Evolutionary conservation across 2,113 vertebrate genomes (phyloP), one percentile per base, ranked within the genome.

Genomic region (Leptocoma aspasia): DNA sequence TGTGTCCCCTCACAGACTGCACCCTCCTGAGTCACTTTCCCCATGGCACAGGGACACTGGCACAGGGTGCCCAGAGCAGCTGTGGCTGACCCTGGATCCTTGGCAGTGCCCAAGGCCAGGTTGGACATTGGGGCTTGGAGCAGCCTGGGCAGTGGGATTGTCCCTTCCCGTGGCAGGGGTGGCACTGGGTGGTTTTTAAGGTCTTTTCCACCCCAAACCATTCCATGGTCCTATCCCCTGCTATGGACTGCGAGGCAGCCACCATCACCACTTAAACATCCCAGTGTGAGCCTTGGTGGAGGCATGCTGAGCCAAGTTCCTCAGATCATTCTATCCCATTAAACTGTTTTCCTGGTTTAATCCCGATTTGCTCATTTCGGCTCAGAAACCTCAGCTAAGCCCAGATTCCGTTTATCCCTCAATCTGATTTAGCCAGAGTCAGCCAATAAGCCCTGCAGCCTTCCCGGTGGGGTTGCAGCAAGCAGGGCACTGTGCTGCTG

Each of bases 401-500:
- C 78, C 82, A 23, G 87, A 75, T 90, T 47, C 27, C 19, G 3
- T 37, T 96, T 71, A 94, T 94, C 87, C 94, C 87, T 82, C 88
- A 90, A 93, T 85, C 70, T 82, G 76, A 92, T 95, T 90, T 45
- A 57, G 81, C 22, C 24, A 52, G 37, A 79, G 57, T 57, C 85
- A 52, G 92, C 75, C 89, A 95, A 93, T 93, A 65, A 96, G 69
- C 6, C 49, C 56, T 24, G 12, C 41, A 17, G 21, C 57, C 69
- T 45, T 28, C 28, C 84, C 0, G 0, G 23, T 4, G 49, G 84
- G 16, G 13, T 73, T 61, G 30, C 89, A 63, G 63, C 39, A 28
- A 2, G 7, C 16, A 10, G 4, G 33, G 84, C 69, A 52, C 77
- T 50, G 3, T 22, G 35, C 16, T 28, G 6, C 68, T 42, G 45